These are phyloP conservation scores for Muntiacus reevesi DNA, from an alignment of 2,113 vertebrate genomes.

Conservation along the genomic window DNA sequence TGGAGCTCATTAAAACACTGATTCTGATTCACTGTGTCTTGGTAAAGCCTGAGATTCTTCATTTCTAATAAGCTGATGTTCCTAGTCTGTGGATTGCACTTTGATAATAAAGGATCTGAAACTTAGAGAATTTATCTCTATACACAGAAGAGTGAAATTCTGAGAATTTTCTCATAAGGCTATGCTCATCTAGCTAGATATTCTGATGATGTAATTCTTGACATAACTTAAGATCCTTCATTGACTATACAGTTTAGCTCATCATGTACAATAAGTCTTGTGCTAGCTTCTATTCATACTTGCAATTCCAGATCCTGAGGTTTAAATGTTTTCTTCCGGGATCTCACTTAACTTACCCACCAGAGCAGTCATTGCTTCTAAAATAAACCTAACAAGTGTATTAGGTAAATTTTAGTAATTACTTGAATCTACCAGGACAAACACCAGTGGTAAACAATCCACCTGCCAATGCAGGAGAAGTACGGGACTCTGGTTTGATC, in stretches of 20 bases:
- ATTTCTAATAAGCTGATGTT: not conserved
- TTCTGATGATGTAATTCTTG: not conserved
- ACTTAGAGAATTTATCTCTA: not conserved
- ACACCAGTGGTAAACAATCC: not conserved
- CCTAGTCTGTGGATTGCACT: not conserved
- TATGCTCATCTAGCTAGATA: not conserved
- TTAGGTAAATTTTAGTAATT: not conserved
- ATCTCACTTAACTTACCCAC: not conserved
- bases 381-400: not conserved
- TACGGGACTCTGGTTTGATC: not conserved
- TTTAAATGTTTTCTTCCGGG: not conserved
- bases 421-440: not conserved
- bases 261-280: not conserved
- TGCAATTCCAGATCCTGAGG: not conserved
- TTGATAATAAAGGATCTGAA: not conserved
- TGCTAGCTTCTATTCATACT: not conserved
- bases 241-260: not conserved
- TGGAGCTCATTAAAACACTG: not conserved
- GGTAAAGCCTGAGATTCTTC: not conserved
- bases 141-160: not conserved
- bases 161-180: not conserved
- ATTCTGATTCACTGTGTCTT: not conserved
- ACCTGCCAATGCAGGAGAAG: not conserved
- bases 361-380: not conserved
- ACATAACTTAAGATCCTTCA: not conserved